These are phyloP conservation scores for Nasonia longicornis DNA, from an alignment of 1,140 invertebrate genomes.

Conservation along the genomic window DNA sequence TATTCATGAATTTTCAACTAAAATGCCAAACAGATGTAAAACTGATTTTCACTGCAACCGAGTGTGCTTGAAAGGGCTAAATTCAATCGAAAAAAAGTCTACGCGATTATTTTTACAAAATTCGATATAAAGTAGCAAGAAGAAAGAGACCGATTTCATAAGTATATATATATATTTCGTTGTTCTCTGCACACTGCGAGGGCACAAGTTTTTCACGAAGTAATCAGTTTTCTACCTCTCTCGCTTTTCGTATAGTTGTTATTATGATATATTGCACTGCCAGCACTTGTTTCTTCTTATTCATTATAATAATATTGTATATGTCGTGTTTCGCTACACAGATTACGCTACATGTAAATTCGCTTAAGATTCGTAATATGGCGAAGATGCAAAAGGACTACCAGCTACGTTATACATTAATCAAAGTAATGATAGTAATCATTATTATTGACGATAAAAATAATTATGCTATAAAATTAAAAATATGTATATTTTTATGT, in stretches of 20 bases:
- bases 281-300: constrained; percentile 48
- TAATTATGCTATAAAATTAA: constrained; percentile 3
- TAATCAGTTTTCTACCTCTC: constrained; percentile 39
- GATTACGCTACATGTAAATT: constrained; percentile 5
- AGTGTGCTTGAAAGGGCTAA: constrained; percentile 4
- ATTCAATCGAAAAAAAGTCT: neutral
- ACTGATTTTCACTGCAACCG: neutral
- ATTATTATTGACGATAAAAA: constrained; percentile 37
- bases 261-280: constrained; percentile 50
- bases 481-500: neutral
- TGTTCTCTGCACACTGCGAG: constrained; percentile 35
- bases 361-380: constrained; percentile 42
- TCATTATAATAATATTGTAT: constrained; percentile 9
- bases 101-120: neutral
- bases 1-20: neutral
- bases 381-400: constrained; percentile 32
- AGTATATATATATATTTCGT: too few species aligned
- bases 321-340: constrained; percentile 10
- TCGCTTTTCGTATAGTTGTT: constrained; percentile 25
- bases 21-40: too few species aligned
- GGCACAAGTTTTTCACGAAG: constrained; percentile 40
- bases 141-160: too few species aligned
- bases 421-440: constrained; percentile 32
- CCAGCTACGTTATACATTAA: neutral
- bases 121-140: too few species aligned